Conservation (phyloP, 2,797 vertebrate genomes). For the Gallinago nigripennis region DNA sequence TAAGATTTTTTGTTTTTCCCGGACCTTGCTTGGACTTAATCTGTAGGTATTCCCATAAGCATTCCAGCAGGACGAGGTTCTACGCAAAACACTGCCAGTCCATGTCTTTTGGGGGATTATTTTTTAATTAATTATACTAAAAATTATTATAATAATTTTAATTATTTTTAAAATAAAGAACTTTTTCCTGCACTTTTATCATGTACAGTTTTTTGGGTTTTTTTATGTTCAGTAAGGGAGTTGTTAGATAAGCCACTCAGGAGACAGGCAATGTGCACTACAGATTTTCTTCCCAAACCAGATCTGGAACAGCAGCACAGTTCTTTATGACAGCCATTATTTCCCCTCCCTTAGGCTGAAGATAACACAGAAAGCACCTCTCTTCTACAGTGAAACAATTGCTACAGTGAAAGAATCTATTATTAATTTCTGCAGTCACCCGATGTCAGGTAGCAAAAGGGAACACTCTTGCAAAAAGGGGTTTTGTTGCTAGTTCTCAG, state of each 20-base stretch:
- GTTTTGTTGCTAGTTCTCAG: not conserved
- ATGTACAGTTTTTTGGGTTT: not conserved
- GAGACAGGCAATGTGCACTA: not conserved
- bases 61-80: not conserved
- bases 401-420: not conserved
- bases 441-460: not conserved
- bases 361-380: not conserved
- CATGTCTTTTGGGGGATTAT: not conserved
- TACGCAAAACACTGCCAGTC: not conserved
- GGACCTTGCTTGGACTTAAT: not conserved
- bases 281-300: not conserved
- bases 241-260: not conserved
- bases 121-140: not conserved
- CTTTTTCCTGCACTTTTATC: not conserved
- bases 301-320: not conserved
- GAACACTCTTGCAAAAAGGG: not conserved
- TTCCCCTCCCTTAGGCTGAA: not conserved
- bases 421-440: not conserved
- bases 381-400: not conserved
- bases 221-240: not conserved
- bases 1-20: not conserved
- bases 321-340: not conserved
- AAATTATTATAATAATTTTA: too few relatives aligned
- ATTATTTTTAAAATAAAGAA: not conserved
- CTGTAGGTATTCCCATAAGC: not conserved